Conservation (phyloP, 2,888 invertebrate species). For the Cheilosia impressa region DNA sequence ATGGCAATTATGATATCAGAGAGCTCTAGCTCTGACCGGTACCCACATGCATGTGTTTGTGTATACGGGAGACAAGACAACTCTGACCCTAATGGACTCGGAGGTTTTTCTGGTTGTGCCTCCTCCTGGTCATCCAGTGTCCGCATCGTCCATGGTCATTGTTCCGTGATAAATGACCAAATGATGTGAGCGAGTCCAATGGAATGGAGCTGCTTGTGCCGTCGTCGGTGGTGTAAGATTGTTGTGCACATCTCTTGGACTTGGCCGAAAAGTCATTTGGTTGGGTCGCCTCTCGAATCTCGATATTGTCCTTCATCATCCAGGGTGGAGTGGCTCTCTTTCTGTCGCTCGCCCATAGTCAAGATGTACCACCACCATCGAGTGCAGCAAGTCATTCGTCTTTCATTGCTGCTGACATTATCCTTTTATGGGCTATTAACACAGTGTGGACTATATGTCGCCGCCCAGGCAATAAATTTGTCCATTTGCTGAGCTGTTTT, state of each 20-base stretch:
- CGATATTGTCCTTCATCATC: conserved; percentile 35
- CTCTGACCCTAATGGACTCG: conserved; percentile 73
- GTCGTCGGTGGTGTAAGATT: conserved; percentile 45
- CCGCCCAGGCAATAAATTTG: conserved; percentile 75
- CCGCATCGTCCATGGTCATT: conserved; percentile 55
- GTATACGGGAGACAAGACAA: conserved; percentile 57
- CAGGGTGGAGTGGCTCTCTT: conserved; percentile 34
- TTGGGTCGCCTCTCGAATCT: conserved; percentile 38
- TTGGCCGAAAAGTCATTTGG: conserved; percentile 70
- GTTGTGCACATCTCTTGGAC: conserved; percentile 52
- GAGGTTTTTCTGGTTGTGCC: conserved; percentile 49
- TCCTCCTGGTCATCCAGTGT: conserved; percentile 10
- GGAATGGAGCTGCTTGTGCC: conserved; percentile 9
- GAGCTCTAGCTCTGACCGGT: conserved; percentile 24
- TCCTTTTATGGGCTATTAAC: conserved; percentile 76
- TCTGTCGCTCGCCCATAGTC: background rate
- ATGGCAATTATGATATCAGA: conserved; percentile 75
- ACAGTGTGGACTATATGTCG: conserved; percentile 74
- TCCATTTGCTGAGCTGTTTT: conserved; percentile 68
- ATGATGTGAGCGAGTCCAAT: conserved; percentile 57
- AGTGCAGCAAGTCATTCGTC: conserved; percentile 75
- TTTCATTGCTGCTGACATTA: conserved; percentile 75
- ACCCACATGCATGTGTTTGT: conserved; percentile 4
- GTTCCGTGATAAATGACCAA: conserved; percentile 72
- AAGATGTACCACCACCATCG: conserved; percentile 43